These are phyloP conservation scores for Petrolisthes manimaculis DNA, from an alignment of 2,888 invertebrate species.

Conservation along the genomic window DNA sequence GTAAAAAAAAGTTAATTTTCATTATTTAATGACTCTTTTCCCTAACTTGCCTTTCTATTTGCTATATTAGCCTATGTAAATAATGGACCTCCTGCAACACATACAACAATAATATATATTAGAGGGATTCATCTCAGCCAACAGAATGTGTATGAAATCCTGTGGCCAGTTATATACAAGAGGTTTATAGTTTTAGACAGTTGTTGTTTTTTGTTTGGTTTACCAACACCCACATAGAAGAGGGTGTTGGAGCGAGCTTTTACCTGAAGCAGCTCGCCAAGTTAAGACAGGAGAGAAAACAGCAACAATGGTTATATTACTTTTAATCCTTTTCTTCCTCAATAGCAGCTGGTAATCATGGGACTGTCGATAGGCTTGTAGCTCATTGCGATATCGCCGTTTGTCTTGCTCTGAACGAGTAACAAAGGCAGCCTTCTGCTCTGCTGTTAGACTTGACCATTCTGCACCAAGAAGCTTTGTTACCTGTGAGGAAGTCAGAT, in stretches of 20 bases:
- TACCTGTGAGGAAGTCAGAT: constrained; percentile 67
- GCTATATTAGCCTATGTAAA: neutral
- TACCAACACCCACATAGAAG: too few species aligned
- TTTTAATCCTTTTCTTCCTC: constrained; percentile 72
- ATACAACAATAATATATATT: neutral
- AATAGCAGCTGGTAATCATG: constrained; percentile 74
- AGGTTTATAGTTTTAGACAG: too few species aligned
- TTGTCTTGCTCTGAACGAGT: constrained; percentile 75
- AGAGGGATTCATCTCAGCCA: too few species aligned
- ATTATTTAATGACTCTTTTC: neutral
- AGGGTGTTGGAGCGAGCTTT: too few species aligned
- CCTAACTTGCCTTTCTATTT: neutral
- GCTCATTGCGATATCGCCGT: constrained; percentile 74
- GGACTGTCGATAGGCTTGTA: constrained; percentile 74
- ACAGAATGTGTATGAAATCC: too few species aligned
- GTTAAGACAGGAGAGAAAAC: neutral
- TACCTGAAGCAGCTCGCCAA: too few species aligned
- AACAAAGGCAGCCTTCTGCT: constrained; percentile 74
- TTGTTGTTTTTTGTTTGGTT: too few species aligned
- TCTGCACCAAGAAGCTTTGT: constrained; percentile 75
- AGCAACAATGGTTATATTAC: constrained; percentile 52
- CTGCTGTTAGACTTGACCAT: constrained; percentile 74
- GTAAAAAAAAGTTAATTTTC: neutral
- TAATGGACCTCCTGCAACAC: neutral
- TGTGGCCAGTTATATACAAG: too few species aligned